Evolutionary conservation across 2,113 vertebrate species (phyloP).

Genomic region (Pygoscelis adeliae): DNA sequence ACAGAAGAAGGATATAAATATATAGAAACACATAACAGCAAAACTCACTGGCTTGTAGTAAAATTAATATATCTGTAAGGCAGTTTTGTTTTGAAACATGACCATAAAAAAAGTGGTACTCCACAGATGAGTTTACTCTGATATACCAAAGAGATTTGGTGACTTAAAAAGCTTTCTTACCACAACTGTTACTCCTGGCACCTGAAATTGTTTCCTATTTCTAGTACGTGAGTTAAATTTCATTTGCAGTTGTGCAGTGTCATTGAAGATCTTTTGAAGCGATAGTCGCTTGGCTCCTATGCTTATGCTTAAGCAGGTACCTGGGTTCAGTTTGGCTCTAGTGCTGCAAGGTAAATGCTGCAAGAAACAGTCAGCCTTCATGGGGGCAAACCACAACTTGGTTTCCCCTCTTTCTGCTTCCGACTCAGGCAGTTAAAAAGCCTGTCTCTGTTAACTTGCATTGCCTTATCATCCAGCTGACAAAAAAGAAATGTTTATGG

Average conservation of each 20-base stretch:
- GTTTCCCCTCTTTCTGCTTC: neutral
- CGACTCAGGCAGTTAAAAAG: accelerated
- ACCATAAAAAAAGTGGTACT: neutral
- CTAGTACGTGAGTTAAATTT: neutral
- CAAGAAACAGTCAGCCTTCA: neutral
- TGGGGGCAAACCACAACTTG: neutral
- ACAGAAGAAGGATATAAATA: neutral
- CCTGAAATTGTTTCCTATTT: slow-evolving; percentile 29
- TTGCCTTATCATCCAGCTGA: neutral
- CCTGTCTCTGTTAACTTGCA: neutral
- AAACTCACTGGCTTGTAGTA: neutral
- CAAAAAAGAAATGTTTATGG: neutral
- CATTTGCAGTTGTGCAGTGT: slow-evolving; percentile 13
- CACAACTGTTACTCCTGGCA: neutral
- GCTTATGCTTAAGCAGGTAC: neutral
- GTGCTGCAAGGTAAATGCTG: neutral
- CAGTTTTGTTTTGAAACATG: slow-evolving; percentile 37
- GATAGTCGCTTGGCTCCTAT: neutral
- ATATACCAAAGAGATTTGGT: neutral
- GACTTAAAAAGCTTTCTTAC: neutral
- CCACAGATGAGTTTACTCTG: neutral
- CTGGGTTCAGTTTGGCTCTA: neutral
- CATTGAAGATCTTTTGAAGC: neutral
- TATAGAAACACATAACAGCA: neutral
- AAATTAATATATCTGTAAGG: neutral